Conservation (phyloP, 2,113 vertebrate genomes). For the Siniperca chuatsi region DNA sequence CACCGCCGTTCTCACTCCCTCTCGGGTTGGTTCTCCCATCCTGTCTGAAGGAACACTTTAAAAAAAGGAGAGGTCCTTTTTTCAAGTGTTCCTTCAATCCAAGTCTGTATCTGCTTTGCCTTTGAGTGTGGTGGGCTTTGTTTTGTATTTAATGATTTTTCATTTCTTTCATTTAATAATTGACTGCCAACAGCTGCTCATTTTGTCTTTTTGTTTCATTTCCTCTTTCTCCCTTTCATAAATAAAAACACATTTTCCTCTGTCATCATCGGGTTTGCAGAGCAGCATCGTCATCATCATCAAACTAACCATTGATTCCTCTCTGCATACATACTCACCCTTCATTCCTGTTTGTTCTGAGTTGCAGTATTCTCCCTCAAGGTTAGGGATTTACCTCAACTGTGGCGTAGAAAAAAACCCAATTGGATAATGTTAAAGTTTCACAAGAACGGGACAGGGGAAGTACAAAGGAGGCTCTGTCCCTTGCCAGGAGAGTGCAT, state of each 20-base stretch:
- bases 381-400: slow-evolving; percentile 56
- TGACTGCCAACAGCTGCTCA: not conserved
- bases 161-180: slow-evolving; percentile 5
- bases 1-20: slow-evolving; percentile 88
- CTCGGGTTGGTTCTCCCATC: slow-evolving; percentile 89
- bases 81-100: slow-evolving; percentile 51
- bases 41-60: slow-evolving; percentile 51
- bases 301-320: slow-evolving; percentile 42
- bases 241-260: not conserved
- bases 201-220: not conserved
- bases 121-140: slow-evolving; percentile 53
- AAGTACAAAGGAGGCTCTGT: slow-evolving; percentile 83
- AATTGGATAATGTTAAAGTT: slow-evolving; percentile 76
- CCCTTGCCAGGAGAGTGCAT: slow-evolving; percentile 72
- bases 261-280: slow-evolving; percentile 21
- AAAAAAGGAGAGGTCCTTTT: slow-evolving; percentile 18
- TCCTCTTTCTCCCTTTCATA: slow-evolving; percentile 1
- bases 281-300: slow-evolving; percentile 9
- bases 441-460: slow-evolving; percentile 65
- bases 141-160: slow-evolving; percentile 43
- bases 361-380: slow-evolving; percentile 41
- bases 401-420: slow-evolving; percentile 26
- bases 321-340: slow-evolving; percentile 4
- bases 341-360: slow-evolving; percentile 44
- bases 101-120: slow-evolving; percentile 47